phyloP scores from a whole-genome alignment of 2,888 invertebrate genomes.

The Frankliniella intonsa region DNA sequence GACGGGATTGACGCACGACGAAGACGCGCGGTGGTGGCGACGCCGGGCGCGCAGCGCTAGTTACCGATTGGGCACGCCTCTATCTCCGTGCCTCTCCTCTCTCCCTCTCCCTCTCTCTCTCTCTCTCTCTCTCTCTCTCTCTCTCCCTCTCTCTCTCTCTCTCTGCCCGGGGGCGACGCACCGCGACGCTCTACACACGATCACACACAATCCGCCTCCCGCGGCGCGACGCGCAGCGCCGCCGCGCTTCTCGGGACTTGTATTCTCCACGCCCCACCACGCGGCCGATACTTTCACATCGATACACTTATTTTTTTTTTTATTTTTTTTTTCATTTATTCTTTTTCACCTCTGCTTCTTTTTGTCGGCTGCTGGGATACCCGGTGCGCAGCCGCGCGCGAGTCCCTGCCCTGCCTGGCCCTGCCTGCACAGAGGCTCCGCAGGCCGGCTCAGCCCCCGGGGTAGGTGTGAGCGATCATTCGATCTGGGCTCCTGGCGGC shows the following conservation, averaged over 20 bases:
- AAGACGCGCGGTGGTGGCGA: neutral
- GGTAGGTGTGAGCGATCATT: no score
- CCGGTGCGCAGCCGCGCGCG: neutral
- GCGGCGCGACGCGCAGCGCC: neutral
- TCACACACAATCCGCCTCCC: slow-evolving; percentile 17
- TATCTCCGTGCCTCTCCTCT: neutral
- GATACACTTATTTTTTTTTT: neutral
- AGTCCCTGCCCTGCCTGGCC: no score
- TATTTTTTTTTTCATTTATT: neutral
- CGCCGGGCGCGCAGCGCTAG: neutral
- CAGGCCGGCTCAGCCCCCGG: no score
- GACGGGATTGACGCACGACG: neutral
- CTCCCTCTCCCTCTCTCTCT: no score
- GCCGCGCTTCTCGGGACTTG: neutral
- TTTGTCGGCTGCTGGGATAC: neutral
- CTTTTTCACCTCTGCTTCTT: neutral
- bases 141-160: neutral
- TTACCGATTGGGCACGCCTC: slow-evolving; percentile 8
- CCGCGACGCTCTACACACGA: neutral
- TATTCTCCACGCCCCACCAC: neutral
- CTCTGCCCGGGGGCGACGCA: neutral
- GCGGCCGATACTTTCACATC: neutral
- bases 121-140: neutral
- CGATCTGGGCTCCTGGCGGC: no score
- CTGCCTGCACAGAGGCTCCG: no score